These are phyloP conservation scores for Carassius auratus DNA, from an alignment of 2,113 vertebrate species.

Conservation along the genomic window DNA sequence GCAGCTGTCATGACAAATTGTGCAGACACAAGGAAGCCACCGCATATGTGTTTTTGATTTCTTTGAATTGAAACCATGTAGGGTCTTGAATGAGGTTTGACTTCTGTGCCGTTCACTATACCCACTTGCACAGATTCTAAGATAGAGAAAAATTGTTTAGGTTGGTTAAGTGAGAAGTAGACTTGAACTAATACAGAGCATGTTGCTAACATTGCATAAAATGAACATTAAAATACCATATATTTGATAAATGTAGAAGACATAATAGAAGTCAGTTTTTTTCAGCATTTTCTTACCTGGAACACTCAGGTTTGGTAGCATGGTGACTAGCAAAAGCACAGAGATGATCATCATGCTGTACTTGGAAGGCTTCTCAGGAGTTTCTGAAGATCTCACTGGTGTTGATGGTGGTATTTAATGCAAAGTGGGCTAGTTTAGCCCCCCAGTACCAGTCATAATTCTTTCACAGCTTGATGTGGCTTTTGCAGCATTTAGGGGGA, in stretches of 20 bases:
- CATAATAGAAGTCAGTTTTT: not conserved
- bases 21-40: conserved; percentile 55
- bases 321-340: not conserved
- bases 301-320: not conserved
- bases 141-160: not conserved
- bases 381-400: not conserved
- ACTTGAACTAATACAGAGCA: not conserved
- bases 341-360: conserved; percentile 5
- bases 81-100: conserved; percentile 49
- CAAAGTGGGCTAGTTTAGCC: conserved; percentile 12
- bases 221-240: not conserved
- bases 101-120: conserved; percentile 51
- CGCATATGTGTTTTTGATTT: conserved; percentile 14
- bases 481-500: not conserved
- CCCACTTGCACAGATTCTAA: conserved; percentile 39
- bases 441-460: not conserved
- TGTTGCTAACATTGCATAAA: not conserved
- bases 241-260: not conserved
- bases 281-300: not conserved
- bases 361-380: not conserved
- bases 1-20: conserved; percentile 58
- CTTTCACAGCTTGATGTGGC: not conserved
- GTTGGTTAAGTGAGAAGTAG: not conserved
- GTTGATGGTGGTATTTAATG: not conserved
- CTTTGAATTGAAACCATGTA: conserved; percentile 62